These are phyloP conservation scores for Taxidea taxus DNA, from an alignment of 2,113 vertebrate genomes.

Conservation along the genomic window DNA sequence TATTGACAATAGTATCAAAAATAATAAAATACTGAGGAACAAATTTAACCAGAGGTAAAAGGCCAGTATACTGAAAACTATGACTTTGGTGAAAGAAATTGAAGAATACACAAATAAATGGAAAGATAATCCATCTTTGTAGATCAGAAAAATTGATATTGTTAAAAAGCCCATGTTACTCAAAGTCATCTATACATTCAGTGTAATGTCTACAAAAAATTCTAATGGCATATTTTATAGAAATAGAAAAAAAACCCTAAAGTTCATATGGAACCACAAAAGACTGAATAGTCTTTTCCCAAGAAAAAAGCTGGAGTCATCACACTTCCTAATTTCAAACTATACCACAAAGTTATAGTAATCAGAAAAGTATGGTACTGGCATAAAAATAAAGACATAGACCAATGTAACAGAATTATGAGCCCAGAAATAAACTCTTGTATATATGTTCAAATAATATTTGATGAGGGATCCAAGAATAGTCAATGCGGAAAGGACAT, in stretches of 20 bases:
- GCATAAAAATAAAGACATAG: background rate
- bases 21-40: background rate
- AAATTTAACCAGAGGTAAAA: background rate
- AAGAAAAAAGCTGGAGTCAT: background rate
- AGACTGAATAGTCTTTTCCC: background rate
- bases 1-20: background rate
- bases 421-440: background rate
- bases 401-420: background rate
- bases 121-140: background rate
- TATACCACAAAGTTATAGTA: background rate
- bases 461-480: background rate
- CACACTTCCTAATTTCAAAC: background rate
- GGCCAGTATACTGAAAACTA: background rate
- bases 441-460: background rate
- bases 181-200: background rate
- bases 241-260: background rate
- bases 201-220: background rate
- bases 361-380: background rate
- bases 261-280: background rate
- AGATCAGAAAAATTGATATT: background rate
- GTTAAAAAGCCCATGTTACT: background rate
- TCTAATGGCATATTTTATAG: background rate
- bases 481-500: background rate
- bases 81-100: background rate
- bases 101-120: background rate